phyloP scores from a whole-genome alignment of 2,113 vertebrate genomes.

The Varanus komodoensis region DNA sequence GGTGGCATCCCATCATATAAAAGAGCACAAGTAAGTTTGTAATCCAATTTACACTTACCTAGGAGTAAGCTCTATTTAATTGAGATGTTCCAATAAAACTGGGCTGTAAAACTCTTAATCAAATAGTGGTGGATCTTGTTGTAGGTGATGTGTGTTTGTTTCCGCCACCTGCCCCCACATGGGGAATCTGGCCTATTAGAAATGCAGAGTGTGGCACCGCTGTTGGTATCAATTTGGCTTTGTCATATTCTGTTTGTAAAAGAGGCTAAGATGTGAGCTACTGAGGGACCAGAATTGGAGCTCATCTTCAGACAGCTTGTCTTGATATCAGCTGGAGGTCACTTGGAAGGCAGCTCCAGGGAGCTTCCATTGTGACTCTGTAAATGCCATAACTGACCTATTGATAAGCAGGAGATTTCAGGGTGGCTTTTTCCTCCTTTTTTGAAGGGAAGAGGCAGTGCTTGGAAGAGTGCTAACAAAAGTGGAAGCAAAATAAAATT shows the following conservation, averaged over 20 bases:
- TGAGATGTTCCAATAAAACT: background rate
- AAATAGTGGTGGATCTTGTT: background rate
- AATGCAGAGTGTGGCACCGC: constrained; percentile 26
- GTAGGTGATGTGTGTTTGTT: background rate
- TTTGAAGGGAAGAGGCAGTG: background rate
- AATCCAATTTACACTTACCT: background rate
- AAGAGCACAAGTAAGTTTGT: background rate
- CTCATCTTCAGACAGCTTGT: constrained; percentile 46
- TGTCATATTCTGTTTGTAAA: constrained; percentile 49
- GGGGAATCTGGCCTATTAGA: constrained; percentile 59
- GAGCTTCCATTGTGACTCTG: constrained; percentile 28
- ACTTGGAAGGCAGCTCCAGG: constrained; percentile 37
- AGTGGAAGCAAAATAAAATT: constrained; percentile 61
- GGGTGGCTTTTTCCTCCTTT: constrained; percentile 41
- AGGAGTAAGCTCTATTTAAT: background rate
- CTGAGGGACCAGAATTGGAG: constrained; percentile 48
- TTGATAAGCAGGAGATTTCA: constrained; percentile 44
- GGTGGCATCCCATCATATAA: background rate
- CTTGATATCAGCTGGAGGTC: constrained; percentile 43
- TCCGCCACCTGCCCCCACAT: background rate
- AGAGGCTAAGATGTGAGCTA: constrained; percentile 46
- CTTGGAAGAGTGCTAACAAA: constrained; percentile 56
- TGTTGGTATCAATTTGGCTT: constrained; percentile 16
- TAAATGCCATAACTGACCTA: constrained; percentile 41
- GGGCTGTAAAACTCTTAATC: background rate